Evolutionary conservation across 2,888 invertebrate species (phyloP).

Genomic region (Cyclophora albipunctata): DNA sequence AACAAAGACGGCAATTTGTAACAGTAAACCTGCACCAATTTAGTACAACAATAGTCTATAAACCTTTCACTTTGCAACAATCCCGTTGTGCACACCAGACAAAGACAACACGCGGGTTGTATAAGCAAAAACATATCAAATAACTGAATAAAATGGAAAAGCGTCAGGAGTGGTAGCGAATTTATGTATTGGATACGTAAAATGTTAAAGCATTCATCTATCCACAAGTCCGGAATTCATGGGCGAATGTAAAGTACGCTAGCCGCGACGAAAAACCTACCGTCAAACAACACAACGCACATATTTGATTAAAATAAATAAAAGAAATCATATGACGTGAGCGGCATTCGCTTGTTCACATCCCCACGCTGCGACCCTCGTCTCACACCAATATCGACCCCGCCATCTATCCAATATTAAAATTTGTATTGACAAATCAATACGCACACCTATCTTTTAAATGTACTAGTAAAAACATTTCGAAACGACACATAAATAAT

Average conservation of each 20-base stretch:
- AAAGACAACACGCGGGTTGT: conserved; percentile 31
- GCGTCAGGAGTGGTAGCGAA: conserved; percentile 51
- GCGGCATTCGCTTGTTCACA: conserved; percentile 18
- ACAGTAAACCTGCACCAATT: conserved; percentile 16
- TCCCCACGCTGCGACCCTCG: conserved; percentile 9
- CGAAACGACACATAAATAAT: conserved; percentile 22
- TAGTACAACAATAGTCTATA: conserved; percentile 18
- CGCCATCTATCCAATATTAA: too few relatives aligned
- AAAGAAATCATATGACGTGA: conserved; percentile 49
- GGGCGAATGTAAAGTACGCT: conserved; percentile 54
- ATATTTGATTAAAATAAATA: conserved; percentile 71
- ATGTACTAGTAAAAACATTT: conserved; percentile 10
- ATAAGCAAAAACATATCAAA: conserved; percentile 59
- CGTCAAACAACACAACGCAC: conserved; percentile 62
- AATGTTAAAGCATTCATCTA: conserved; percentile 72
- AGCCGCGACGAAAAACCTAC: conserved; percentile 55
- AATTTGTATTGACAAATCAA: too few relatives aligned
- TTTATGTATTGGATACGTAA: conserved; percentile 70
- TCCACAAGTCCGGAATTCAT: conserved; percentile 62
- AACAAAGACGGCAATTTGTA: conserved; percentile 4
- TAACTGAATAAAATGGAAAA: conserved; percentile 59
- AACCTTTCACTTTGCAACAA: conserved; percentile 32
- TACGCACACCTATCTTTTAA: too few relatives aligned
- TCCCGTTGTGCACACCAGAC: conserved; percentile 30
- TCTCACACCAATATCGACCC: conserved; percentile 14